Percentiles rank a stretch among this genome's conserved stretches.
Conservation (phyloP, 2,797 vertebrate genomes). For the Enteromius viviparus region DNA sequence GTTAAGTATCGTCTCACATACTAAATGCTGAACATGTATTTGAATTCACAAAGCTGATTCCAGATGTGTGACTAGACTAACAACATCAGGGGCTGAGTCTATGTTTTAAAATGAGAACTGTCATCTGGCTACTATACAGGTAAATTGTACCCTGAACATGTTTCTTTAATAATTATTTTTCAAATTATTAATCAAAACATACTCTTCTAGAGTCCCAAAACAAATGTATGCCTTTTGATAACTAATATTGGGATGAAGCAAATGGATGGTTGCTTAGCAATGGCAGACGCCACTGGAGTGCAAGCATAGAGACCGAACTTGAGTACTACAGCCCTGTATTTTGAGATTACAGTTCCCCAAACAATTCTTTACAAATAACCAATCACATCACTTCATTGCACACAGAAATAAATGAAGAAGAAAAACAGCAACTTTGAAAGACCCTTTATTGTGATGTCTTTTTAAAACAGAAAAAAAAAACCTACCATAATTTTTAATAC, state of each 20-base stretch:
- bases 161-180: not conserved
- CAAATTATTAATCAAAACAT: not conserved
- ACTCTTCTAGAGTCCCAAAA: not conserved
- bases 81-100: not conserved
- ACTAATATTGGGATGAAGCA: not conserved
- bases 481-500: not conserved
- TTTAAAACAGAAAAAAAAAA: not conserved
- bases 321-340: not conserved
- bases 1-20: not conserved
- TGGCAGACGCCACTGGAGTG: too few relatives aligned
- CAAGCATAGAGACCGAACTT: too few relatives aligned
- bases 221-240: not conserved
- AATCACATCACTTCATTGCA: not conserved
- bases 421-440: not conserved
- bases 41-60: conserved; percentile 2
- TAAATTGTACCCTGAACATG: not conserved
- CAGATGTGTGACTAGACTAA: not conserved
- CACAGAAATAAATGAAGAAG: not conserved
- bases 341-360: not conserved
- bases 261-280: not conserved
- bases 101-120: not conserved
- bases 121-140: not conserved
- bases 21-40: not conserved
- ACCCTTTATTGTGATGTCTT: not conserved
- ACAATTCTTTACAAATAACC: not conserved